These are phyloP conservation scores for Planococcus citri DNA, from an alignment of 1,140 invertebrate species.

Conservation along the genomic window DNA sequence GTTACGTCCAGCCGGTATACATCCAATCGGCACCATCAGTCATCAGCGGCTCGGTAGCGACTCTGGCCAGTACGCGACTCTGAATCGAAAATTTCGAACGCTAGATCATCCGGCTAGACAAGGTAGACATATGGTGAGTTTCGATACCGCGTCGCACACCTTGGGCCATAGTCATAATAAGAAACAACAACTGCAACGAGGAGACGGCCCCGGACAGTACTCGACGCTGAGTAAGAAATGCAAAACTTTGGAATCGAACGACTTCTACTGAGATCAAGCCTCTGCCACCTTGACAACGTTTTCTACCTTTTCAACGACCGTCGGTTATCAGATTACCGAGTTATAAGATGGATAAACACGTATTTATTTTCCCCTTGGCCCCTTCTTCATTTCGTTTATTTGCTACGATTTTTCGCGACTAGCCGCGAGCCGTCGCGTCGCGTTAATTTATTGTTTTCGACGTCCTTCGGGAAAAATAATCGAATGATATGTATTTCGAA, in stretches of 20 bases:
- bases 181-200: slow-evolving; percentile 24
- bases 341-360: slow-evolving; percentile 20
- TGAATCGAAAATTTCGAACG: slow-evolving; percentile 31
- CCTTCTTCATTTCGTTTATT: no score
- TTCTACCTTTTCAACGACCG: slow-evolving; percentile 21
- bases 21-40: slow-evolving; percentile 9
- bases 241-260: slow-evolving; percentile 83
- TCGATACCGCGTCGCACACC: slow-evolving; percentile 27
- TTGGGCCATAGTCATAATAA: slow-evolving; percentile 28
- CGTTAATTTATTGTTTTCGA: no score
- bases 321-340: slow-evolving; percentile 25
- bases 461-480: no score
- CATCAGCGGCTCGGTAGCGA: neutral
- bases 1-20: neutral
- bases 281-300: slow-evolving; percentile 29
- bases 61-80: slow-evolving; percentile 54
- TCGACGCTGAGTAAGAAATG: slow-evolving; percentile 78
- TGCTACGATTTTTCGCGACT: neutral
- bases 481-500: no score
- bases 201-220: slow-evolving; percentile 37
- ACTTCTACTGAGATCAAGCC: slow-evolving; percentile 76
- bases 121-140: slow-evolving; percentile 25
- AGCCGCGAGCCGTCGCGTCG: no score
- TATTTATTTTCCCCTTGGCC: no score
- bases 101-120: slow-evolving; percentile 29